Percentiles rank a stretch among this genome's conserved stretches.
phyloP scores from a whole-genome alignment of 2,797 vertebrate genomes.

The Jordanella pulchra region DNA sequence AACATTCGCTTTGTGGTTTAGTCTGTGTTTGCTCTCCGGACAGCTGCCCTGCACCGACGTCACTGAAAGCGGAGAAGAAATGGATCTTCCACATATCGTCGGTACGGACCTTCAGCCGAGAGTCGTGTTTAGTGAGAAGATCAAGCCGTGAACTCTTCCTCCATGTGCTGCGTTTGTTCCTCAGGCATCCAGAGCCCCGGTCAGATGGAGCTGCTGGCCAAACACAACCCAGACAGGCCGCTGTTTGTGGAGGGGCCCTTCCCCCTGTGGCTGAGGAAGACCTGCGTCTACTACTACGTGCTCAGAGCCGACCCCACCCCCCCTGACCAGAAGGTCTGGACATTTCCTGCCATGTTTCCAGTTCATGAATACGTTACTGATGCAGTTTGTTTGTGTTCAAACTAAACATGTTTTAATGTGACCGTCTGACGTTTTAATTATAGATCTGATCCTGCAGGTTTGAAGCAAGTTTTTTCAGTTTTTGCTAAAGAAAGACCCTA shows the following conservation, averaged over 20 bases:
- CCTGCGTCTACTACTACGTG: conserved; percentile 85
- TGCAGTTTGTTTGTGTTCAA: not conserved
- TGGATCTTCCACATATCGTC: conserved; percentile 67
- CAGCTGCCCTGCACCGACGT: conserved; percentile 79
- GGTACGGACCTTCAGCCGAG: conserved; percentile 55
- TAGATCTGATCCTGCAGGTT: no score
- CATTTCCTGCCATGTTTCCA: not conserved
- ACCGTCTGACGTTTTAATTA: no score
- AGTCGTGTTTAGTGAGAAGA: no score
- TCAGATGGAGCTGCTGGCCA: conserved; percentile 82
- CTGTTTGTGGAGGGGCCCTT: conserved; percentile 91
- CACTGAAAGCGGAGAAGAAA: conserved; percentile 61
- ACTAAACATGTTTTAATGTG: no score
- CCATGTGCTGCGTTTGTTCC: not conserved
- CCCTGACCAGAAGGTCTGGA: conserved; percentile 74
- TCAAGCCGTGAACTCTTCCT: no score
- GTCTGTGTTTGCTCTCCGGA: not conserved
- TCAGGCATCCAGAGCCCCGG: conserved; percentile 87
- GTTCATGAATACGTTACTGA: not conserved
- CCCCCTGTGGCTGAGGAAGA: conserved; percentile 87
- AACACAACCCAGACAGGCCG: conserved; percentile 77
- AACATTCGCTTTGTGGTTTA: no score
- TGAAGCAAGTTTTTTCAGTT: no score
- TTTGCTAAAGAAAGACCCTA: no score
- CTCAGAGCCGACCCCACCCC: conserved; percentile 85